Conservation (phyloP, 2,888 invertebrate species). For the Alcis repandata region DNA sequence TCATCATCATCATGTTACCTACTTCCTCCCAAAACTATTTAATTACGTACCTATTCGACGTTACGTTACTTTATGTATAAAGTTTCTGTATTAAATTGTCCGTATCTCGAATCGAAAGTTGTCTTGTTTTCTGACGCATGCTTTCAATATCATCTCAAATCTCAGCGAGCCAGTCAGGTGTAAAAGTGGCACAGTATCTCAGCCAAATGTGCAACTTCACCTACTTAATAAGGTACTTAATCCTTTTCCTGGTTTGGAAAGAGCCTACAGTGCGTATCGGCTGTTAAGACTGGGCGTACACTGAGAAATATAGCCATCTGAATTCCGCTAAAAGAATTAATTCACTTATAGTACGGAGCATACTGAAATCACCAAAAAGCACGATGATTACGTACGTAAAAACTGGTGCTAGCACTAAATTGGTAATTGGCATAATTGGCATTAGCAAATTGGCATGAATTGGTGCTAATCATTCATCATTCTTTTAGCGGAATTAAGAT, state of each 20-base stretch:
- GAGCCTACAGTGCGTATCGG: not conserved
- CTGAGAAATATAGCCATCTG: too few species aligned
- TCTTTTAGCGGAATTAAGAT: too few species aligned
- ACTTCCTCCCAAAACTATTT: not conserved
- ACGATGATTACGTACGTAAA: too few species aligned
- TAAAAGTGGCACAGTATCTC: constrained; percentile 7
- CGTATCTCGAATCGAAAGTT: constrained; percentile 27
- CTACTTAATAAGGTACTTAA: constrained; percentile 1
- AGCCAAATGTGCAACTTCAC: not conserved
- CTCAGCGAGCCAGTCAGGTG: constrained; percentile 18
- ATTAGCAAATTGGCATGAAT: too few species aligned
- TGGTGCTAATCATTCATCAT: too few species aligned
- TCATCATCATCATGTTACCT: not conserved
- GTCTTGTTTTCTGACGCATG: constrained; percentile 4
- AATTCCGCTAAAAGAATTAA: too few species aligned
- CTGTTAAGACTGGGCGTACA: too few species aligned
- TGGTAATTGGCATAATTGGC: too few species aligned
- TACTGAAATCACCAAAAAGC: too few species aligned
- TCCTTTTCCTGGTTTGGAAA: constrained; percentile 6
- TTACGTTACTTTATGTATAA: constrained; percentile 15
- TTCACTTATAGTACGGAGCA: too few species aligned
- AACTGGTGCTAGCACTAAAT: too few species aligned
- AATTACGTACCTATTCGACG: constrained; percentile 14
- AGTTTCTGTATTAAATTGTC: constrained; percentile 29
- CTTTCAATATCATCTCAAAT: constrained; percentile 18